A percentile compares a stretch with the other conserved stretches of the same genome.
Conservation (phyloP, 2,888 invertebrate species). For the Chrysotoxum bicinctum region DNA sequence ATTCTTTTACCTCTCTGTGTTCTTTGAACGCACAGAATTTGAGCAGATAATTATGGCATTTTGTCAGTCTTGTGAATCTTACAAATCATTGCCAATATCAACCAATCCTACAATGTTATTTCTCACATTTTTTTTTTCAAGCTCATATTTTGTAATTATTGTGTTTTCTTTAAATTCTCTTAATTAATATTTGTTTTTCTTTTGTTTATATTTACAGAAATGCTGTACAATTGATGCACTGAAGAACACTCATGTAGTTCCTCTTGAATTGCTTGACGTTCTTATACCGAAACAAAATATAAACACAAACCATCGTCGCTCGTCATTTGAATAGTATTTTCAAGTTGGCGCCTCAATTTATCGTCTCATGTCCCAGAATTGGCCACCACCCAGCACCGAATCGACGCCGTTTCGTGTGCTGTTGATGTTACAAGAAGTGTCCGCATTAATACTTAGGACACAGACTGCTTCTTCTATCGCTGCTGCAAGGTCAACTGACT, state of each 20-base stretch:
- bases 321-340: constrained; percentile 42
- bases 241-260: constrained; percentile 41
- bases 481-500: constrained; percentile 26
- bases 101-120: too few relatives aligned
- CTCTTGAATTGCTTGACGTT: constrained; percentile 23
- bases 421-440: constrained; percentile 58
- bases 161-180: not conserved
- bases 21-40: too few relatives aligned
- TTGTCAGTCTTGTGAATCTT: too few relatives aligned
- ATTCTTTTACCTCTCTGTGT: too few relatives aligned
- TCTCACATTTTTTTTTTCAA: too few relatives aligned
- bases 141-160: too few relatives aligned
- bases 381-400: constrained; percentile 69
- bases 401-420: constrained; percentile 64
- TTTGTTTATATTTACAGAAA: constrained; percentile 67
- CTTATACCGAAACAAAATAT: not conserved
- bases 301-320: not conserved
- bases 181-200: constrained; percentile 5
- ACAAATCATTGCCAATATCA: too few relatives aligned
- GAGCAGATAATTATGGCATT: too few relatives aligned
- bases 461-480: not conserved
- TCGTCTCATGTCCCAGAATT: constrained; percentile 71
- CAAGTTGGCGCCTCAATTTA: constrained; percentile 66
- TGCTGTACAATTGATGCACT: constrained; percentile 45
- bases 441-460: constrained; percentile 34